These are phyloP conservation scores for Sphaerodactylus townsendi DNA, from an alignment of 2,113 vertebrate genomes.

Conservation along the genomic window DNA sequence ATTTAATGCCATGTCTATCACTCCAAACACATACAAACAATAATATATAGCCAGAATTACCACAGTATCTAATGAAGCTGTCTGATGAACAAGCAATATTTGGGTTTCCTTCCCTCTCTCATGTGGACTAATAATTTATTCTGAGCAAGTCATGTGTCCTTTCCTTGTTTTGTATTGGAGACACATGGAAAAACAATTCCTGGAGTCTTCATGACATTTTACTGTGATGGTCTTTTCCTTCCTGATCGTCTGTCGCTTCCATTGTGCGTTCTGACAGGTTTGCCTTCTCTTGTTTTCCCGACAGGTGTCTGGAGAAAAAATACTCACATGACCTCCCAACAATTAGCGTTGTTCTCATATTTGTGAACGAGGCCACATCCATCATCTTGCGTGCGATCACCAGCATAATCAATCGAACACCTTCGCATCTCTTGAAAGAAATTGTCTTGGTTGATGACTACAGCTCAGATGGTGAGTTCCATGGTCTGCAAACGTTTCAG, in stretches of 20 bases:
- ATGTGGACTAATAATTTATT: no score
- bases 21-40: no score
- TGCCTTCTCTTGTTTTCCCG: constrained; percentile 33
- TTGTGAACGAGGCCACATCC: constrained; percentile 80
- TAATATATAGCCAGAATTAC: no score
- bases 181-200: no score
- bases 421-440: constrained; percentile 74
- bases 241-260: not conserved
- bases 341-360: constrained; percentile 79
- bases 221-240: no score
- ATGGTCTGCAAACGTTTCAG: not conserved
- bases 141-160: no score
- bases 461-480: constrained; percentile 73
- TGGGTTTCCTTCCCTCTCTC: no score
- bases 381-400: constrained; percentile 75
- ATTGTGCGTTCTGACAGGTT: not conserved
- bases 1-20: no score
- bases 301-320: constrained; percentile 72
- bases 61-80: no score
- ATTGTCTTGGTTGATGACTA: constrained; percentile 83
- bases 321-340: constrained; percentile 76
- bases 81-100: no score
- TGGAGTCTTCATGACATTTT: no score
- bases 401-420: constrained; percentile 77
- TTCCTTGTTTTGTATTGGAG: no score